These are phyloP conservation scores for Myocastor coypus DNA, from an alignment of 2,113 vertebrate genomes.

Conservation along the genomic window DNA sequence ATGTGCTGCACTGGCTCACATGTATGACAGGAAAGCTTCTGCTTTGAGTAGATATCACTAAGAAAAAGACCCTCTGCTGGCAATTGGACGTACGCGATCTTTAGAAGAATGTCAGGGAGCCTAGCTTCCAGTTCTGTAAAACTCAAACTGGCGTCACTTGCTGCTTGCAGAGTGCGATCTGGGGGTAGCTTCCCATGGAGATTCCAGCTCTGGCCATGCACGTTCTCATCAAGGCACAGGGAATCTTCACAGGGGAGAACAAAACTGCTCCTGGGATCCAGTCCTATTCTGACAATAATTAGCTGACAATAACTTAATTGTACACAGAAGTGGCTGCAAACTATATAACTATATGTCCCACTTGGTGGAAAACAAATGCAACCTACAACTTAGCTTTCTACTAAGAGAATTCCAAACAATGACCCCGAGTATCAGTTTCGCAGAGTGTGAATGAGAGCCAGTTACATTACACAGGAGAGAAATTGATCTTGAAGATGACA, in stretches of 20 bases:
- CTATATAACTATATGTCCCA: background rate
- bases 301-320: background rate
- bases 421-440: background rate
- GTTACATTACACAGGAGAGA: background rate
- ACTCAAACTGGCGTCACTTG: background rate
- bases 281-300: background rate
- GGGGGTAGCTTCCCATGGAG: background rate
- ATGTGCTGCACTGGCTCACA: background rate
- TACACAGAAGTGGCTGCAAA: background rate
- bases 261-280: background rate
- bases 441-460: background rate
- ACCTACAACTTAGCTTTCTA: background rate
- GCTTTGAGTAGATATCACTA: background rate
- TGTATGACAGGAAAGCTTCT: background rate
- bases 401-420: background rate
- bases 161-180: background rate
- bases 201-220: background rate
- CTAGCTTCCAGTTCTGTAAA: background rate
- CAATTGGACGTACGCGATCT: background rate
- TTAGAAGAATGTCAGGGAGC: conserved; percentile 19
- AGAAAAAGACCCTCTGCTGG: background rate
- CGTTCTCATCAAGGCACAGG: background rate
- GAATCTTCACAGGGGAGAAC: background rate
- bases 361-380: background rate
- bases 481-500: background rate